These are phyloP conservation scores for Drosophila pectinifera DNA, from an alignment of 1,140 invertebrate species.

Conservation along the genomic window DNA sequence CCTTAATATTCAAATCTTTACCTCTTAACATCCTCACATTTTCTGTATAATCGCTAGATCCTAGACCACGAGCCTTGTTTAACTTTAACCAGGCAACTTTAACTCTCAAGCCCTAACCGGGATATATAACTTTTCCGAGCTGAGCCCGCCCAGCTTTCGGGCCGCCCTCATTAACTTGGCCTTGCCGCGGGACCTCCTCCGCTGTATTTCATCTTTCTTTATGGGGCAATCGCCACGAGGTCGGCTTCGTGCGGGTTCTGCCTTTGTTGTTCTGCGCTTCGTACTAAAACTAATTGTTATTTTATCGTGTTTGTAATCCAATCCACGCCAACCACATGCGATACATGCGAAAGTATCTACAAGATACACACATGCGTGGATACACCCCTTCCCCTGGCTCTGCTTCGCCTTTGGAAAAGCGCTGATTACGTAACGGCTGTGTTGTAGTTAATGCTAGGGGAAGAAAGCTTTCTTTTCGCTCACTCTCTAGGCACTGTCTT, in stretches of 20 bases:
- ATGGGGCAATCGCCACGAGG: constrained; percentile 15
- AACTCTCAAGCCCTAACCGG: not conserved
- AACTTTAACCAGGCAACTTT: constrained; percentile 3
- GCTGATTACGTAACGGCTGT: constrained; percentile 18
- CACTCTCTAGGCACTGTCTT: too few species aligned
- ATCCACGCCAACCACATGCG: constrained; percentile 36
- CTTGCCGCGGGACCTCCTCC: not conserved
- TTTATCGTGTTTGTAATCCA: constrained; percentile 64
- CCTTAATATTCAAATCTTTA: too few species aligned
- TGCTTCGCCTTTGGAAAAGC: constrained; percentile 8
- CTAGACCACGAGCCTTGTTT: not conserved
- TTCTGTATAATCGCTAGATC: not conserved
- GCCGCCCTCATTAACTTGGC: constrained; percentile 9
- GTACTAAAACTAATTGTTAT: constrained; percentile 62
- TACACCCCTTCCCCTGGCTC: not conserved
- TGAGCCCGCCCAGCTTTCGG: not conserved
- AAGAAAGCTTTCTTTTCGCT: constrained; percentile 14
- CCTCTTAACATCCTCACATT: not conserved
- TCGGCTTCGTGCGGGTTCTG: constrained; percentile 12
- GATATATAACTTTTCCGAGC: constrained; percentile 7
- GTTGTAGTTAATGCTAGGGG: constrained; percentile 4
- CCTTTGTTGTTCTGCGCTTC: constrained; percentile 27
- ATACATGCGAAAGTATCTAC: constrained; percentile 24
- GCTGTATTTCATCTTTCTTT: constrained; percentile 17
- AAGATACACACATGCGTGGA: constrained; percentile 23